These are phyloP conservation scores for Dolichoris vasculosae DNA, from an alignment of 1,140 invertebrate genomes.

Conservation along the genomic window DNA sequence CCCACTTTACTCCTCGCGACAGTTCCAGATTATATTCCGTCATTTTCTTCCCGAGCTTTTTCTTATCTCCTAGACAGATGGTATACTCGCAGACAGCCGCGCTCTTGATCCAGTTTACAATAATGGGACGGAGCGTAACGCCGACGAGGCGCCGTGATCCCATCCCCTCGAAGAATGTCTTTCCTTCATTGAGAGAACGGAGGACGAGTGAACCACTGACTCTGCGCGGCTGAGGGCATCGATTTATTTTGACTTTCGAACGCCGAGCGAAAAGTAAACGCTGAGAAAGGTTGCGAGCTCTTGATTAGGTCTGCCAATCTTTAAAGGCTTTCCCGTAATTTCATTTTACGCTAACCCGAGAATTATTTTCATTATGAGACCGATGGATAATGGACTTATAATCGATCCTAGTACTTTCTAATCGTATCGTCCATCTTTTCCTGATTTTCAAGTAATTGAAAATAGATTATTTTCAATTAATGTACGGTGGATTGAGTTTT, in stretches of 20 bases:
- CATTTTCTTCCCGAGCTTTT: slow-evolving; percentile 37
- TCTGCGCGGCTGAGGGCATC: neutral
- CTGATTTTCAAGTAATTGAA: no score
- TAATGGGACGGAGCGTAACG: slow-evolving; percentile 18
- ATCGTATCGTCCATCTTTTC: no score
- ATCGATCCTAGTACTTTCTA: no score
- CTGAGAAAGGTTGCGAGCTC: no score
- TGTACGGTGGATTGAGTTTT: no score
- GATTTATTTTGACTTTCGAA: neutral
- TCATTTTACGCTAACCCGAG: neutral
- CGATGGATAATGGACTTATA: neutral
- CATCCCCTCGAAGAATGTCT: slow-evolving; percentile 2
- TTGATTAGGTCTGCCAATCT: no score
- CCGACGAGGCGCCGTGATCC: neutral
- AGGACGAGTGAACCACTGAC: neutral
- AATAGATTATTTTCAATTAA: no score
- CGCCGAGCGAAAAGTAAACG: no score
- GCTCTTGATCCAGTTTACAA: slow-evolving; percentile 46
- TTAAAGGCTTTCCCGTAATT: neutral
- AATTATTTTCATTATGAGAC: neutral
- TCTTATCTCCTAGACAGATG: slow-evolving; percentile 51
- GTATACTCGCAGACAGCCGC: slow-evolving; percentile 14
- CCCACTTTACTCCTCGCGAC: slow-evolving; percentile 5
- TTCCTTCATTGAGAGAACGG: neutral
- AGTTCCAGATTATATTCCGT: slow-evolving; percentile 54